Conservation (phyloP, 2,113 vertebrate species). For the Manacus vitellinus region DNA sequence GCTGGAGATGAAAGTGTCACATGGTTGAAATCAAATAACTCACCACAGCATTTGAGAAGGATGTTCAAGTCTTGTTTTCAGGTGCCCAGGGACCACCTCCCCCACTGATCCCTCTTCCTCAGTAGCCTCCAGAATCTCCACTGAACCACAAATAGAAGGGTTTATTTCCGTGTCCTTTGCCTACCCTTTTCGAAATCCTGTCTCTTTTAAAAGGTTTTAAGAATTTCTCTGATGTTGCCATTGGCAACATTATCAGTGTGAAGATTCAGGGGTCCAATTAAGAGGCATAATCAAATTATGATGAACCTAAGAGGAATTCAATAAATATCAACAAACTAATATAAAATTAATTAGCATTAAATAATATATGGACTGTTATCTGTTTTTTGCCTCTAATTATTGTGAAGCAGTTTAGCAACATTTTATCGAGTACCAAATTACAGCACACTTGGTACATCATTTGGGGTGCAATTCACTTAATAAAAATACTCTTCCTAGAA, state of each 20-base stretch:
- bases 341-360: background rate
- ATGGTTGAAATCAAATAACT: background rate
- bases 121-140: too few relatives aligned
- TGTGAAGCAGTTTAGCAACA: background rate
- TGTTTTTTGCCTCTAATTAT: accelerated
- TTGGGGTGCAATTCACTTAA: background rate
- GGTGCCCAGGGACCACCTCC: too few relatives aligned
- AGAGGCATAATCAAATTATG: background rate
- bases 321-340: background rate
- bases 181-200: background rate
- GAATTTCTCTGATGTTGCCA: background rate
- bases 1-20: background rate
- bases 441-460: accelerated
- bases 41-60: background rate
- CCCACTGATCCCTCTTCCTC: too few relatives aligned
- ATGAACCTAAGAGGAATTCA: background rate
- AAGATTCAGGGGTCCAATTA: background rate
- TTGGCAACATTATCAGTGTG: accelerated
- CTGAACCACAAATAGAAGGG: accelerated
- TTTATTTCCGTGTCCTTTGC: background rate
- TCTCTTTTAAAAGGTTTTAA: background rate
- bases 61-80: background rate
- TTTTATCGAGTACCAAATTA: background rate
- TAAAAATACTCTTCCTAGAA: background rate
- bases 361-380: background rate